Base-by-base conservation (phyloP, 2,113 vertebrate genomes). In the Gila orcuttii region DNA sequence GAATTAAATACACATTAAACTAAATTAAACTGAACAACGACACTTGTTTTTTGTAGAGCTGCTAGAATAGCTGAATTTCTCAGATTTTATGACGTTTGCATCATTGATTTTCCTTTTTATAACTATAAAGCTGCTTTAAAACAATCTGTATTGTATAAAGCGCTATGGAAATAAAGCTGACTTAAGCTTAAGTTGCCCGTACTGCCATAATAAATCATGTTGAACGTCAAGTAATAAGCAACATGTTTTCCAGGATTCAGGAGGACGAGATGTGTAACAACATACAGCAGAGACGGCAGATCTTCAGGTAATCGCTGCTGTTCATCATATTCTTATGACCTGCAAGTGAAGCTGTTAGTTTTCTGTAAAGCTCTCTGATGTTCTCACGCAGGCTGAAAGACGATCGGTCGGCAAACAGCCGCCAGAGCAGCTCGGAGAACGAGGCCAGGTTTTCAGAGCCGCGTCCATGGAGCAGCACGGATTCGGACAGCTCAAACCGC, bases 401-500 rank as follows among this genome's bases (percentile, higher is more conserved):
- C 6, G 55, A 96, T 42, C 95, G 96, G 36, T 98, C 97, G 2
- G 91, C 95, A 64, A 96, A 96, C 92, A 98, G 98, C 94, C 95
- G 97, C 81, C 97, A 98, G 92, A 98, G 98, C 95, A 99, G 97
- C 94, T 99, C 96, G 0, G 98, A 99, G 92, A 98, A 95, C 0
- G 98, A 99, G 19, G 89, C 95, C 42, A 94, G 94, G 86, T 96
- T 93, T 86, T 94, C 95, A 0, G 97, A 99, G 82, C 97, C 96
- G 0, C 96, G 97, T 74, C 98, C 98, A 19, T 99, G 98, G 98
- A 99, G 98, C 95, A 99, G 98, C 94, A 99, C 98, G 0, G 98
- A 99, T 91, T 99, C 98, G 0, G 98, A 99, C 87, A 98, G 97
- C 93, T 98, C 97, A 87, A 92, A 96, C 92, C 96, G 96, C 83